Conservation (phyloP, 2,113 vertebrate species). For the Canis aureus region DNA sequence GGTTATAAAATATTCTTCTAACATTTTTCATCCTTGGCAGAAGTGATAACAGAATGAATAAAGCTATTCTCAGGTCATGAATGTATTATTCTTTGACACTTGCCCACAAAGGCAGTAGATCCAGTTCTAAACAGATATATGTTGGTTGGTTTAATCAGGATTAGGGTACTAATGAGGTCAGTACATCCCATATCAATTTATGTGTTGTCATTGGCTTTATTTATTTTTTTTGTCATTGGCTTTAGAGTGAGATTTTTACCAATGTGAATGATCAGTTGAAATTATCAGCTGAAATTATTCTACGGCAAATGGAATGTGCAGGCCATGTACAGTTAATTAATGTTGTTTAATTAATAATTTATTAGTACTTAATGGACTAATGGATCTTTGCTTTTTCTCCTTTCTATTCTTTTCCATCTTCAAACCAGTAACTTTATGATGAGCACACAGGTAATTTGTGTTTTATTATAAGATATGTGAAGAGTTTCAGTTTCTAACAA, state of each 20-base stretch:
- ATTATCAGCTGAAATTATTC: slow-evolving; percentile 20
- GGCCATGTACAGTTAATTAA: not conserved
- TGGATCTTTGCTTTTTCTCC: not conserved
- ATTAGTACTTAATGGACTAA: not conserved
- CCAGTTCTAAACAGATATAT: not conserved
- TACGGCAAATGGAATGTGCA: not conserved
- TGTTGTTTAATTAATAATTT: not conserved
- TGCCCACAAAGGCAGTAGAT: not conserved
- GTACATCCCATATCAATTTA: not conserved
- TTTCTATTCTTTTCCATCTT: not conserved
- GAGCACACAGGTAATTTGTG: not conserved
- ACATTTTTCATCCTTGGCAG: not conserved
- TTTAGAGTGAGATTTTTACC: slow-evolving; percentile 26
- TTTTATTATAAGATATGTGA: not conserved
- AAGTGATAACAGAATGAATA: not conserved
- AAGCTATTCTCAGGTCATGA: not conserved
- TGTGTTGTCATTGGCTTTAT: not conserved
- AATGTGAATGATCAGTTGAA: not conserved
- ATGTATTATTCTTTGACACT: not conserved
- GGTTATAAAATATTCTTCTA: not conserved
- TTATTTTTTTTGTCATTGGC: not conserved
- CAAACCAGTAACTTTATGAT: not conserved
- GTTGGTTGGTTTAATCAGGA: not conserved
- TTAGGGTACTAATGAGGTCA: not conserved
- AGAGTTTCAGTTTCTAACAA: slow-evolving; percentile 4